Base-by-base conservation (phyloP, 2,797 vertebrate species). In the Diplodus puntazzo region DNA sequence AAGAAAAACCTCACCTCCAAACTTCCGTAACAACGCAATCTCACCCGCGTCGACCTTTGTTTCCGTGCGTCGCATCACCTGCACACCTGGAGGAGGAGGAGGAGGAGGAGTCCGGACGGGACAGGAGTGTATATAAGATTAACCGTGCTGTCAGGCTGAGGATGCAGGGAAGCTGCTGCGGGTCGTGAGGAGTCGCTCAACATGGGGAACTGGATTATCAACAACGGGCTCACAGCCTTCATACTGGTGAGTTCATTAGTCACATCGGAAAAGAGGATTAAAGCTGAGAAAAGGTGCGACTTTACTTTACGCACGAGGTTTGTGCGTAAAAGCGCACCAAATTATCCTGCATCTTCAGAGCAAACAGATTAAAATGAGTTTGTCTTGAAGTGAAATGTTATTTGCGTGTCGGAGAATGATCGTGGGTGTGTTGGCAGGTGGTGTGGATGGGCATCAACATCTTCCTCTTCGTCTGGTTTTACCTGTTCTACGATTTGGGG, bases 401-500 rank as follows among this genome's bases (percentile, higher is more conserved):
- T 8, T 25, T 12, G 3, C 63, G 53, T 59, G 46, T 14, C 42
- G 42, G 16, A 20, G 52, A 43, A 0, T 65, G 6, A 27, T 23
- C 1, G 6, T 21, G 34, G 1, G 3, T 79, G 25, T 74, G 66
- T 69, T 81, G 77, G 7, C 93, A 99, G 97, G 91, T 94, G 64
- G 91, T 94, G 73, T 99, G 97, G 97, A 93, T 98, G 94, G 95
- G 84, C 62, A 94, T 98, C 92, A 99, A 98, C 87, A 92, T 96
- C 77, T 97, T 97, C 81, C 88, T 99, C 30, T 99, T 99, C 83
- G 91, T 95, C 0, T 90, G 92, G 79, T 96, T 88, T 81, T 98
- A 97, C 88, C 58, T 96, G 20, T 73, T 89, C 10, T 99, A 97
- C 71, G 95, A 98, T 42, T 62, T 14, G 69, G 86, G 84, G 0